phyloP scores from a whole-genome alignment of 2,888 invertebrate species.

The Drosophila siamana region DNA sequence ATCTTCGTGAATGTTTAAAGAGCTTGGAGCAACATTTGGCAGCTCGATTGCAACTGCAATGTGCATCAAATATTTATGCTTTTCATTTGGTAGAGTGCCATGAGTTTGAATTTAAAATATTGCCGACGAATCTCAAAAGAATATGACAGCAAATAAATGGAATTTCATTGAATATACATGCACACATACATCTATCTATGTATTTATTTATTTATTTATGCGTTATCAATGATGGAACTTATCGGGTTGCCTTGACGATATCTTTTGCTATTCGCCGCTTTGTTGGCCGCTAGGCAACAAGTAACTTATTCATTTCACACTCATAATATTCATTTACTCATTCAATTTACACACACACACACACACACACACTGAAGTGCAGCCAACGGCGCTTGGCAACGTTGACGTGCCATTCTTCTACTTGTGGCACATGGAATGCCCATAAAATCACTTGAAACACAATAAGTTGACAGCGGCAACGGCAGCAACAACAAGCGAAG shows the following conservation, averaged over 20 bases:
- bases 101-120: too few species aligned
- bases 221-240: not conserved
- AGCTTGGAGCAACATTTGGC: too few species aligned
- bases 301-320: slow-evolving; percentile 17
- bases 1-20: too few species aligned
- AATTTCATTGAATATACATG: not conserved
- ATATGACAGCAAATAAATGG: not conserved
- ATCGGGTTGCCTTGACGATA: slow-evolving; percentile 7
- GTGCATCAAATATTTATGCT: not conserved
- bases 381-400: slow-evolving; percentile 15
- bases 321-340: slow-evolving; percentile 31
- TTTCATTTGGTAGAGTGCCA: not conserved
- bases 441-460: slow-evolving; percentile 71
- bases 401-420: slow-evolving; percentile 28
- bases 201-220: not conserved
- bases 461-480: slow-evolving; percentile 58
- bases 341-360: slow-evolving; percentile 9
- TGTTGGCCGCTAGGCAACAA: slow-evolving; percentile 8
- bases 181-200: too few species aligned
- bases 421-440: slow-evolving; percentile 38
- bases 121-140: too few species aligned
- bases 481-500: slow-evolving; percentile 28
- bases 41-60: too few species aligned
- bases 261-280: not conserved
- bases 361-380: slow-evolving; percentile 5